Conservation (phyloP, 2,113 vertebrate species). For the Crypturellus undulatus region DNA sequence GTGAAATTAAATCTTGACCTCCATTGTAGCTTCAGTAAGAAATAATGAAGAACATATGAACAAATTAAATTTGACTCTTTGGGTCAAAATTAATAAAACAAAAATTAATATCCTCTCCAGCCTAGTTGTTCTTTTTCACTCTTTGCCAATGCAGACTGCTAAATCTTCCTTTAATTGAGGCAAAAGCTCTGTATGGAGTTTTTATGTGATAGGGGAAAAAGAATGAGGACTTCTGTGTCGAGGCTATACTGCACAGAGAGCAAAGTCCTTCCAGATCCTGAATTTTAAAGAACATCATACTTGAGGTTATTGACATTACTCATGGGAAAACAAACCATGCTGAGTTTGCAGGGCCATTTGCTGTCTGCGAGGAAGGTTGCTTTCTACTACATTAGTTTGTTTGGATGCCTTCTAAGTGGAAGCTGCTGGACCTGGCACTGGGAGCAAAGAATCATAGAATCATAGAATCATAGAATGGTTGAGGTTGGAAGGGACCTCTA, state of each 20-base stretch:
- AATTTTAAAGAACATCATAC: not conserved
- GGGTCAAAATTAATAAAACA: constrained; percentile 48
- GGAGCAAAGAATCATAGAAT: no score
- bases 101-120: constrained; percentile 4
- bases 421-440: not conserved
- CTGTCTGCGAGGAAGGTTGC: not conserved
- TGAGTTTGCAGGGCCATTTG: not conserved
- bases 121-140: not conserved
- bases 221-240: constrained; percentile 16
- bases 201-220: constrained; percentile 8
- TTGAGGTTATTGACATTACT: not conserved
- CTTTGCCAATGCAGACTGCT: not conserved
- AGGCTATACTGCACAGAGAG: not conserved
- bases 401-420: not conserved
- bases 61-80: constrained; percentile 35
- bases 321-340: constrained; percentile 22
- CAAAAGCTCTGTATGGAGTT: constrained; percentile 18
- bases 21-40: not conserved
- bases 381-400: not conserved
- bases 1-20: constrained; percentile 43
- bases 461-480: no score
- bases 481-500: no score
- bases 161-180: constrained; percentile 40
- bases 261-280: not conserved
- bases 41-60: not conserved